phyloP scores from a whole-genome alignment of 2,113 vertebrate species.

The Strix uralensis region DNA sequence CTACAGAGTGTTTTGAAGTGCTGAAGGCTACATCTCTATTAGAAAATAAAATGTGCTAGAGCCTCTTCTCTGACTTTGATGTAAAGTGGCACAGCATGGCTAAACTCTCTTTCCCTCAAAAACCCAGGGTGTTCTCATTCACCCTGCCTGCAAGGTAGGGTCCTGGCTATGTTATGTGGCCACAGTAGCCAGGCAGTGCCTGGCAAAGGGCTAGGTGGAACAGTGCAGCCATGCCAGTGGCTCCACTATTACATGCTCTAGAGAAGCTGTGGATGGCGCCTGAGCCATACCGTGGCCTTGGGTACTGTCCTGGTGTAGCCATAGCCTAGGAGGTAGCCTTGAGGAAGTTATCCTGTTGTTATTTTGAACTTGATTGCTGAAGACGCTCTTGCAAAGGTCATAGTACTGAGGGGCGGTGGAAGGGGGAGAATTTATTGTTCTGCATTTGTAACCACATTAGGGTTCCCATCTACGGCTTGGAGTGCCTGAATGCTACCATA shows the following conservation, averaged over 20 bases:
- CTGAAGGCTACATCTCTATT: background rate
- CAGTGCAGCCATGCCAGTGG: background rate
- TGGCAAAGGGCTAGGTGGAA: background rate
- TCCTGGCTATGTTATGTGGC: background rate
- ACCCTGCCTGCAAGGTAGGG: background rate
- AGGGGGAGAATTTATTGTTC: constrained; percentile 12
- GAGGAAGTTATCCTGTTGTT: background rate
- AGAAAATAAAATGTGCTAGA: background rate
- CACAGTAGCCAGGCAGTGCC: background rate
- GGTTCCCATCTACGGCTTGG: background rate
- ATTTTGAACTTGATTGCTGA: background rate
- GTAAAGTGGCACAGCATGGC: background rate
- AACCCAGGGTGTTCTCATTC: background rate
- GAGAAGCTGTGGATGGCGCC: background rate
- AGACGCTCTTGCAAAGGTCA: constrained; percentile 27
- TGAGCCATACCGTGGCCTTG: background rate
- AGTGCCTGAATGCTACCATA: constrained; percentile 1
- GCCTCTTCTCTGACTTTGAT: background rate
- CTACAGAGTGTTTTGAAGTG: background rate
- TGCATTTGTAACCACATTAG: constrained; percentile 31
- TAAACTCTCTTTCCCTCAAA: background rate
- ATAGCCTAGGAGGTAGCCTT: background rate
- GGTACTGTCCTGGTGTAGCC: background rate
- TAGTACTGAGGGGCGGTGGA: background rate
- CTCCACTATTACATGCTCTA: background rate